Base-by-base conservation (phyloP, 2,888 invertebrate species). In the Chromoteleia sp. region DNA sequence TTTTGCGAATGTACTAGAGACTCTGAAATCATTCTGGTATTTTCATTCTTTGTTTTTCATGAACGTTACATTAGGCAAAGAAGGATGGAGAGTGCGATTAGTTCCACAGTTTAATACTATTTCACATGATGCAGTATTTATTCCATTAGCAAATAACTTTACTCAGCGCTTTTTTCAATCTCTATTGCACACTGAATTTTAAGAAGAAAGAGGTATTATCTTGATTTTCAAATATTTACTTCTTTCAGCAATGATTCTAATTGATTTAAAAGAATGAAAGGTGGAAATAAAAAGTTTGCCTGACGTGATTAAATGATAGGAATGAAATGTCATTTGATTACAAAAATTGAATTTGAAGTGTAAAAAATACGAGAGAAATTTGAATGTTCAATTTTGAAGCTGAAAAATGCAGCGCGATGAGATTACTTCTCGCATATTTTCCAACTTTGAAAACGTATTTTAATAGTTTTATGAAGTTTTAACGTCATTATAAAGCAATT, bases 381-480 rank as follows among this genome's bases (percentile, higher is more conserved):
- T 58, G 65, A 54, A 67, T 41, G 36, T 10, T 19, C n/a, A 15
- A 59, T 67, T 58, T 63, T 7, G 5, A 63, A 50, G 29, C 56
- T 75, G 5, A 58, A 75, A 65, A 75, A 58, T 45, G 25, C 30
- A 17, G 2, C 4, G 25, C 29, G 39, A 56, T 21, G 30, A 48
- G 58, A 52, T 52, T 50, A 59, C 39, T 54, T 56, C 15, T 19
- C 33, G 39, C 52, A 50, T 59, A 50, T 50, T 48, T 54, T 14
- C 10, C 7, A 59, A 76, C 52, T 75, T 50, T 52, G 25, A 10
- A 59, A 76, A 52, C 29, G 56, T 50, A 45, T 77, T 63, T 70
- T 63, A 56, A 70, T 63, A 52, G 54, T 70, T 77, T 63, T 14
- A 39, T 36, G 14, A 63, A 54, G 29, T 68, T 75, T 59, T 54